Conservation (phyloP, 2,888 invertebrate species). For the Drosophila helvetica region DNA sequence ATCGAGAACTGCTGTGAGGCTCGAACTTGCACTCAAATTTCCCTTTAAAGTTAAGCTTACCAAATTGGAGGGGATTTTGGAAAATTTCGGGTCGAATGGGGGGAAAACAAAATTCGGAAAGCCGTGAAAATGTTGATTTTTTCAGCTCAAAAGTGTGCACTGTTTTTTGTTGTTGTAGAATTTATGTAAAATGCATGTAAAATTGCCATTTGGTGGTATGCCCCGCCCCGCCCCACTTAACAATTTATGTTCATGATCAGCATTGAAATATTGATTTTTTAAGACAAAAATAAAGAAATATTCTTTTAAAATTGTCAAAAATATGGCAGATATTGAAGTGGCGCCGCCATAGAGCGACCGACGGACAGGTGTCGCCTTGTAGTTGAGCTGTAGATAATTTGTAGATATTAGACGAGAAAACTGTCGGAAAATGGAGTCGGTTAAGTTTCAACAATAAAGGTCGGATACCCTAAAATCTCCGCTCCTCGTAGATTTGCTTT, state of each 20-base stretch:
- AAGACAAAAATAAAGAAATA: no score
- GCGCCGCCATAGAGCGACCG: no score
- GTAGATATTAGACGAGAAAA: not conserved
- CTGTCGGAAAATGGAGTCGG: not conserved
- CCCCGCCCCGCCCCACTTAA: not conserved
- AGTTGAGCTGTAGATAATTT: not conserved
- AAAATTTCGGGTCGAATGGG: not conserved
- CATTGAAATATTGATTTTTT: not conserved
- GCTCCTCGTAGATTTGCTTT: no score
- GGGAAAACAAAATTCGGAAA: not conserved
- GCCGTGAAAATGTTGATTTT: not conserved
- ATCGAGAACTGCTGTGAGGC: slow-evolving; percentile 14
- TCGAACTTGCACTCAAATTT: no score
- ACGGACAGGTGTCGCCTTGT: not conserved
- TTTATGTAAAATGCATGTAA: not conserved
- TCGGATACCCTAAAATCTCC: no score
- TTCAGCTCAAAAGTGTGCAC: slow-evolving; percentile 1
- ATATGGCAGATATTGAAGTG: no score
- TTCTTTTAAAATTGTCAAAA: no score
- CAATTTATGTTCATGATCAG: not conserved
- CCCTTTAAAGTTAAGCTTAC: no score
- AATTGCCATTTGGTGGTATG: not conserved
- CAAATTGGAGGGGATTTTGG: no score
- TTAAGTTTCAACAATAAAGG: not conserved
- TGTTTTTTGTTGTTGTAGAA: not conserved